Evolutionary conservation across 2,888 invertebrate genomes (phyloP).

Genomic region (Acrobasis consociella): DNA sequence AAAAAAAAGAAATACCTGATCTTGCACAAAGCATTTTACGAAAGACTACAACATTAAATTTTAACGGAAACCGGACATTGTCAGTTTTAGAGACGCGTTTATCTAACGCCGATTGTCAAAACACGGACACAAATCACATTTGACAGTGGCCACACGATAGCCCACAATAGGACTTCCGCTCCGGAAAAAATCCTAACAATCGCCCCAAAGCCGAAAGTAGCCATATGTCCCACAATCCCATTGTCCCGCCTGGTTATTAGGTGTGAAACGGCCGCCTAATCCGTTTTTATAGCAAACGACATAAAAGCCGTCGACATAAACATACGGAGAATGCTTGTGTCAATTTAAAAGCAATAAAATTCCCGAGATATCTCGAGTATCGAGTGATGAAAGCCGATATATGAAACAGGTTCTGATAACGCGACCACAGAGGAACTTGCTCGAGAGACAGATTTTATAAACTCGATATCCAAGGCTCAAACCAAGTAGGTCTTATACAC

Average conservation of each 20-base stretch:
- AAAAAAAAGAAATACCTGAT: constrained; percentile 42
- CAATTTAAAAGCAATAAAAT: constrained; percentile 62
- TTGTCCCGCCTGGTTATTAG: constrained; percentile 49
- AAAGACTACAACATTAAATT: constrained; percentile 27
- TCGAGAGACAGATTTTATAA: neutral
- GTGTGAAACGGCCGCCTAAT: constrained; percentile 57
- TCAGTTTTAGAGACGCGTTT: constrained; percentile 47
- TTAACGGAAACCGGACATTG: constrained; percentile 42
- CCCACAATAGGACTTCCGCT: constrained; percentile 65
- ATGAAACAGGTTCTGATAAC: constrained; percentile 70
- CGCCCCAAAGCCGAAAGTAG: constrained; percentile 40
- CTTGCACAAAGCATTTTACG: constrained; percentile 44
- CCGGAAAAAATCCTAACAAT: constrained; percentile 50
- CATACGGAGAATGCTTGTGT: constrained; percentile 50
- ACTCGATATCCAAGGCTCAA: too few species aligned
- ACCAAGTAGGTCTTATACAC: too few species aligned
- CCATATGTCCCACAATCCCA: constrained; percentile 51
- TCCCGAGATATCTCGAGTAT: constrained; percentile 55
- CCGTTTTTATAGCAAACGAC: constrained; percentile 38
- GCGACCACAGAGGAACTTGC: constrained; percentile 31
- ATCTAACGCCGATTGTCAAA: constrained; percentile 65
- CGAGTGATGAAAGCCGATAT: constrained; percentile 65
- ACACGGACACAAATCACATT: constrained; percentile 64
- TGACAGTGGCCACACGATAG: constrained; percentile 60
- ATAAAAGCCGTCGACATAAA: constrained; percentile 40